Conservation (phyloP, 1,140 invertebrate genomes). For the Callitettix versicolor region DNA sequence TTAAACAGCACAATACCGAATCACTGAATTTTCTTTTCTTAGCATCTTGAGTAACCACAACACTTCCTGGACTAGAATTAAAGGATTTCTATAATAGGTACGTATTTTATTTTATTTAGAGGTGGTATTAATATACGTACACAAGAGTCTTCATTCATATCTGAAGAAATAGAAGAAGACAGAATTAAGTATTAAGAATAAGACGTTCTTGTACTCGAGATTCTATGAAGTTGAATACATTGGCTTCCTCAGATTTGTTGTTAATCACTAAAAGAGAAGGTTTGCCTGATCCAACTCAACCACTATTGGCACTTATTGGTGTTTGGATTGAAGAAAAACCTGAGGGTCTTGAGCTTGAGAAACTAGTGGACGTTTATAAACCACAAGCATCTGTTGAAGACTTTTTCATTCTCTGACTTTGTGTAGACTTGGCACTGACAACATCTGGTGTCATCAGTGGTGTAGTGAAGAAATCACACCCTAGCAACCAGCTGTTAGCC, state of each 20-base stretch:
- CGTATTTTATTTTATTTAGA: conserved; percentile 14
- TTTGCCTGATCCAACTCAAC: no score
- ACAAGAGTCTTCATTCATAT: conserved; percentile 19
- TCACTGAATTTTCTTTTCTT: background rate
- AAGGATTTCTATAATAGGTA: background rate
- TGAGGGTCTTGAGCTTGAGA: conserved; percentile 37
- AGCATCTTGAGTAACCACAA: background rate
- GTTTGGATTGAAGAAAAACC: conserved; percentile 30
- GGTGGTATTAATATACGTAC: conserved; percentile 2
- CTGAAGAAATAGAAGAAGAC: conserved; percentile 35
- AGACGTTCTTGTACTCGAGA: conserved; percentile 42
- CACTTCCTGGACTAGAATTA: no score
- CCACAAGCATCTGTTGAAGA: conserved; percentile 38
- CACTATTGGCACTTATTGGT: conserved; percentile 21
- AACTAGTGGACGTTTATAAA: conserved; percentile 34
- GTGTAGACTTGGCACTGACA: conserved; percentile 55
- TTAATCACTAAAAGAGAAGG: conserved; percentile 6
- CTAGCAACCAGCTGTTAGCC: conserved; percentile 51
- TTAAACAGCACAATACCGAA: background rate
- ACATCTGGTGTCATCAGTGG: conserved; percentile 54
- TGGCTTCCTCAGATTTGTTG: conserved; percentile 18
- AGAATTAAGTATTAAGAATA: no score
- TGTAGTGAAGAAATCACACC: conserved; percentile 34
- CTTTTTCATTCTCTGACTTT: conserved; percentile 54
- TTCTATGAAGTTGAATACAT: conserved; percentile 43